These are phyloP conservation scores for Drosophila tsacasi DNA, from an alignment of 1,140 invertebrate species.

Conservation along the genomic window DNA sequence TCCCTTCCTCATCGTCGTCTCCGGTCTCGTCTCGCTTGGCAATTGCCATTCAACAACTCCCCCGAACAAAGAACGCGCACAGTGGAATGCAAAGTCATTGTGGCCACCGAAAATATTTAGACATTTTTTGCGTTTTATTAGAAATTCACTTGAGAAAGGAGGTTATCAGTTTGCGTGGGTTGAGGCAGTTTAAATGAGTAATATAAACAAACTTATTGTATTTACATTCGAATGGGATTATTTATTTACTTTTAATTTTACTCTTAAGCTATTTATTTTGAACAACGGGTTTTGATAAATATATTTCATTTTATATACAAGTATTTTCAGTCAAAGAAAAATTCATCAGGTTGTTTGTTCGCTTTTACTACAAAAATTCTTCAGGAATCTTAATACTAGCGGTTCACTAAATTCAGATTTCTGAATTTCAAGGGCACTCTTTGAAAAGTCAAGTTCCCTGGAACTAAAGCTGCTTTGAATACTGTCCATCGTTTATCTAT, in stretches of 20 bases:
- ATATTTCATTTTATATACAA: not conserved
- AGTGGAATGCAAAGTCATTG: slow-evolving; percentile 46
- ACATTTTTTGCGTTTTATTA: slow-evolving; percentile 19
- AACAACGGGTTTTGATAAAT: not conserved
- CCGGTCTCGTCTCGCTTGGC: slow-evolving; percentile 16
- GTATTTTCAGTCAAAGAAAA: no score
- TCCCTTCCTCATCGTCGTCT: slow-evolving; percentile 9
- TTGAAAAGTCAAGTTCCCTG: not conserved
- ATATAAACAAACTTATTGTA: no score
- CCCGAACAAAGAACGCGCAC: slow-evolving; percentile 40
- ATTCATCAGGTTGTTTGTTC: accelerated
- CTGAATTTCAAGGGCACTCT: not conserved
- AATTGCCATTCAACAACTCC: slow-evolving; percentile 44
- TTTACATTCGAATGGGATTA: not conserved
- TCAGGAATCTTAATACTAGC: not conserved
- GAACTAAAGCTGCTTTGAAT: not conserved
- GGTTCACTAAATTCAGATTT: not conserved
- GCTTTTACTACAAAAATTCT: not conserved
- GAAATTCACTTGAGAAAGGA: not conserved
- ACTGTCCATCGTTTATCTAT: no score
- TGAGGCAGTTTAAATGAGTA: not conserved
- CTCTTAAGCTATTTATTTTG: not conserved
- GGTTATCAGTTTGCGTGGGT: slow-evolving; percentile 7
- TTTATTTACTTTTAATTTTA: not conserved
- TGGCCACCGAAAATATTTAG: slow-evolving; percentile 41